phyloP scores from a whole-genome alignment of 2,888 invertebrate genomes.

The Cephus spinipes region DNA sequence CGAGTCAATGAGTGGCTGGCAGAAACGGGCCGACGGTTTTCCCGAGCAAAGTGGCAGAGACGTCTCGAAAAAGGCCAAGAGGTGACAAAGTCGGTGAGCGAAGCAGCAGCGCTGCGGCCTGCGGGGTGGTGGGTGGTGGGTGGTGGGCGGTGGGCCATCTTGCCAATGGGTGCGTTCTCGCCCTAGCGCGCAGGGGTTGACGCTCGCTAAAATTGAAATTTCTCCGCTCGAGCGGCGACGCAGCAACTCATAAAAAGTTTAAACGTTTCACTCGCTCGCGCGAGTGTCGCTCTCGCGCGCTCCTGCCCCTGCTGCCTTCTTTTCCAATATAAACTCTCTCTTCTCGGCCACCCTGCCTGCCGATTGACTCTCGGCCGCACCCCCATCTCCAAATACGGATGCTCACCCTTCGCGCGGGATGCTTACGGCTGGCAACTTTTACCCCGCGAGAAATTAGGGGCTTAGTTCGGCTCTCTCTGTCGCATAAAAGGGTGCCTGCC shows the following conservation, averaged over 20 bases:
- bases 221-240: conserved; percentile 64
- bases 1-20: too few species aligned
- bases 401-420: conserved; percentile 36
- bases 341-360: conserved; percentile 28
- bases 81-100: neutral
- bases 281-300: conserved; percentile 48
- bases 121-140: too few species aligned
- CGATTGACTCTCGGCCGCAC: conserved; percentile 44
- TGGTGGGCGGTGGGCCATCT: neutral
- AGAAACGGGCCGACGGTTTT: too few species aligned
- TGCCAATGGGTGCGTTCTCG: conserved; percentile 19
- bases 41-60: too few species aligned
- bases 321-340: conserved; percentile 58
- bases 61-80: neutral
- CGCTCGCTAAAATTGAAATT: conserved; percentile 63
- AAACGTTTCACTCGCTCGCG: conserved; percentile 58
- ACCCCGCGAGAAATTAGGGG: conserved; percentile 64
- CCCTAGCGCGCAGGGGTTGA: conserved; percentile 28
- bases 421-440: conserved; percentile 57
- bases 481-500: conserved; percentile 6
- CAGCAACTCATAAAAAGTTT: conserved; percentile 67
- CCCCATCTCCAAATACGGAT: conserved; percentile 25
- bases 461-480: conserved; percentile 55
- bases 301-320: conserved; percentile 33
- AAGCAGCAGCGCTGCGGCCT: conserved; percentile 7